Evolutionary conservation across 1,140 invertebrate genomes (phyloP).

Genomic region (Mamestra configurata): DNA sequence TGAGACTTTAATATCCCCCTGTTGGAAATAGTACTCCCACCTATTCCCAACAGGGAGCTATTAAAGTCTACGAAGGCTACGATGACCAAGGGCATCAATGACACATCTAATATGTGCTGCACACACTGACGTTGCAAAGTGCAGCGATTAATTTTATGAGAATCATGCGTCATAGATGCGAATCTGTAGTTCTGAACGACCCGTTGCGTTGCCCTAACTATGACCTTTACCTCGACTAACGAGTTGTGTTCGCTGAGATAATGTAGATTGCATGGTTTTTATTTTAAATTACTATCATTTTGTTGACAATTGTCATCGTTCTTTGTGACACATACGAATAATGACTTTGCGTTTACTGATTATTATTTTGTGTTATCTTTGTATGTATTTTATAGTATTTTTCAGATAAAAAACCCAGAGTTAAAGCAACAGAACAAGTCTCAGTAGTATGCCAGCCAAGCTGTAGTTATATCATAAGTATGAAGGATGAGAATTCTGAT

Average conservation of each 20-base stretch:
- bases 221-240: conserved; percentile 29
- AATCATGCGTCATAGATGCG: conserved; percentile 1
- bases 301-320: conserved; percentile 15
- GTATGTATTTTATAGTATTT: too few relatives aligned
- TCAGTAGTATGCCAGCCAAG: too few relatives aligned
- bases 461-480: too few relatives aligned
- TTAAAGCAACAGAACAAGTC: too few relatives aligned
- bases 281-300: conserved; percentile 7
- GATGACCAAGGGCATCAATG: too few relatives aligned
- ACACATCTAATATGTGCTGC: too few relatives aligned
- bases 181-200: conserved; percentile 26
- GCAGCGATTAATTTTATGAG: not conserved
- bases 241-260: conserved; percentile 1
- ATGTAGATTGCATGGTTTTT: not conserved
- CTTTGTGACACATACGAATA: not conserved
- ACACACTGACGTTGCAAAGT: not conserved
- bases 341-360: not conserved
- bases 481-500: too few relatives aligned
- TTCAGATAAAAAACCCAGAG: too few relatives aligned
- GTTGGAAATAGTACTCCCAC: too few relatives aligned
- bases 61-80: too few relatives aligned
- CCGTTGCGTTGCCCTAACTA: not conserved
- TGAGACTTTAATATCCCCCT: too few relatives aligned
- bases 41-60: too few relatives aligned
- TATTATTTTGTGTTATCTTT: not conserved